Conservation (phyloP, 1,140 invertebrate species). For the Drosophila ogumai region DNA sequence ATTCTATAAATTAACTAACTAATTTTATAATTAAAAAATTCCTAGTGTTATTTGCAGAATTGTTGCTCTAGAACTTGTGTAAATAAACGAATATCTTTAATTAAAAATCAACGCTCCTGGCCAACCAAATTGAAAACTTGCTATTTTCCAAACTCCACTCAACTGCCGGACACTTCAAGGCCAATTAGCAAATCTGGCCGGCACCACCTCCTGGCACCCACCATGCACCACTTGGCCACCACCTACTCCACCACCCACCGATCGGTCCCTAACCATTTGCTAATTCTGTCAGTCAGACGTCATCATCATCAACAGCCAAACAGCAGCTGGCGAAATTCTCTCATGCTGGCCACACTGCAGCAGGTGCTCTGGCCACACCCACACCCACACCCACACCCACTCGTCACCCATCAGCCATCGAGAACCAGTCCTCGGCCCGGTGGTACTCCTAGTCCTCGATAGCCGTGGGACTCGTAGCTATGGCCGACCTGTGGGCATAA, state of each 20-base stretch:
- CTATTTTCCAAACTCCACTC: slow-evolving; percentile 29
- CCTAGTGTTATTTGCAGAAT: too few relatives aligned
- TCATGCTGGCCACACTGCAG: slow-evolving; percentile 31
- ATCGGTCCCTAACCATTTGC: slow-evolving; percentile 47
- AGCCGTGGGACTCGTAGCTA: slow-evolving; percentile 42
- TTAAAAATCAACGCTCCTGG: neutral
- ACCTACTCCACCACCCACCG: neutral
- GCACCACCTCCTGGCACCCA: slow-evolving; percentile 1
- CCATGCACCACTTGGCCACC: neutral
- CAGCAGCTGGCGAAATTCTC: slow-evolving; percentile 29
- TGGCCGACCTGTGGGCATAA: slow-evolving; percentile 26
- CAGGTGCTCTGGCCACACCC: slow-evolving; percentile 48
- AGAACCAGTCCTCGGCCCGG: neutral
- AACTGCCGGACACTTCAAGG: slow-evolving; percentile 45
- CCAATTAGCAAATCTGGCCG: slow-evolving; percentile 63
- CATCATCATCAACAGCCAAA: slow-evolving; percentile 49
- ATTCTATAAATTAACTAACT: neutral
- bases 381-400: slow-evolving; percentile 3
- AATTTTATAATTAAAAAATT: neutral
- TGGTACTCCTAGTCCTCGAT: slow-evolving; percentile 42
- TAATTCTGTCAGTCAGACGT: slow-evolving; percentile 77
- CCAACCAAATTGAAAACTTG: slow-evolving; percentile 21
- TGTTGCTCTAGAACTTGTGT: neutral
- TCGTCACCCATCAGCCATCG: slow-evolving; percentile 9
- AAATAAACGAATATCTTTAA: neutral